These are phyloP conservation scores for Catharus ustulatus DNA, from an alignment of 2,797 vertebrate genomes.

Conservation along the genomic window DNA sequence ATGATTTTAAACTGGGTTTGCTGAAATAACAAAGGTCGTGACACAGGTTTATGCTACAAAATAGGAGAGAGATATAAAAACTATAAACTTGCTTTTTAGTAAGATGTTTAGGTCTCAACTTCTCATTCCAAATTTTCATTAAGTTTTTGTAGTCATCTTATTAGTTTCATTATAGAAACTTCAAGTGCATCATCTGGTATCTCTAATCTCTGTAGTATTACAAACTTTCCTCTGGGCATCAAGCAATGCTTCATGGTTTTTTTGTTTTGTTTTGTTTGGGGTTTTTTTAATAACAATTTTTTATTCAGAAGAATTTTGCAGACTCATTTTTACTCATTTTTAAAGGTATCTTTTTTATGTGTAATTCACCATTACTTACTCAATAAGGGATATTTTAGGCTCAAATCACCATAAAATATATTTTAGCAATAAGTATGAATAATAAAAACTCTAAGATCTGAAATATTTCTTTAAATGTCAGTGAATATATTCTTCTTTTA, in stretches of 20 bases:
- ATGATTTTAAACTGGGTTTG: background rate
- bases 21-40: background rate
- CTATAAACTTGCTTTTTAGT: background rate
- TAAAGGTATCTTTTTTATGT: background rate
- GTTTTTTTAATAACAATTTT: background rate
- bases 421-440: background rate
- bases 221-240: background rate
- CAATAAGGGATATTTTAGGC: background rate
- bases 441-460: background rate
- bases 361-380: background rate
- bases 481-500: background rate
- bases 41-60: background rate
- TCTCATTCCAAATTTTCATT: background rate
- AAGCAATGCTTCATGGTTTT: background rate
- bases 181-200: background rate
- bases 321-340: background rate
- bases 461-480: background rate
- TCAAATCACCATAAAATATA: background rate
- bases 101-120: background rate
- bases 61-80: background rate
- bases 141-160: background rate
- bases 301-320: background rate
- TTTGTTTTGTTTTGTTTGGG: background rate
- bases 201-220: background rate
- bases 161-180: background rate